Evolutionary conservation across 2,113 vertebrate genomes (phyloP), one percentile per base, ranked within the genome.

Genomic region (Bettongia penicillata): DNA sequence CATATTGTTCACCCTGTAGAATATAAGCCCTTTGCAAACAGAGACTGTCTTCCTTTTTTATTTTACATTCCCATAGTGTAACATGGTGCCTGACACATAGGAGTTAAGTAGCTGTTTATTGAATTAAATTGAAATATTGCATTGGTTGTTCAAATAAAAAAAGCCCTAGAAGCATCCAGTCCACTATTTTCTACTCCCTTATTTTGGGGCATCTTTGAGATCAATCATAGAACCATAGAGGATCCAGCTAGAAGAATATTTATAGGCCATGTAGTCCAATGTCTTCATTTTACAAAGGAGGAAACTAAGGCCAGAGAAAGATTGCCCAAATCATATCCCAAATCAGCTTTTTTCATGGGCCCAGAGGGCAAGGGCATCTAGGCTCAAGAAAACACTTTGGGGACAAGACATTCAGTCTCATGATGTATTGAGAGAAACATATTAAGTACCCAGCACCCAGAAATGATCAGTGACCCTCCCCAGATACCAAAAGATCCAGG

Each of bases 401-500:
- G 47, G 92, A 90, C 0, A 92, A 91, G 25, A 8, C 57, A 23
- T 77, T 77, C 61, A 77, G 1, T 37, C 68, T 43, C 23, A 84
- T 43, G 93, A 22, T 48, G 0, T 93, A 91, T 25, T 77, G 47
- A 57, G 37, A 6, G 49, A 95, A 57, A 94, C 26, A 92, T 91
- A 61, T n/a, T 37, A 89, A 93, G 93, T 51, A 48, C 28, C 31
- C 68, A 0, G 51, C 51, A 89, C 43, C 94, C 51, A 96, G 91
- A 94, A 50, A 93, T 91, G 10, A 93, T 26, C n/a, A 84, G 84
- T 92, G 61, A 53, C 1, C 24, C 48, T 51, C 91, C 91, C 89
- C 50, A 90, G 53, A 94, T 93, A 89, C 90, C 23, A 93, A 95
- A 61, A 31, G 49, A 95, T 61, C 77, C n/a, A n/a, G 89, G 91